Conservation (phyloP, 2,888 invertebrate genomes). For the Tenthredo amoena region DNA sequence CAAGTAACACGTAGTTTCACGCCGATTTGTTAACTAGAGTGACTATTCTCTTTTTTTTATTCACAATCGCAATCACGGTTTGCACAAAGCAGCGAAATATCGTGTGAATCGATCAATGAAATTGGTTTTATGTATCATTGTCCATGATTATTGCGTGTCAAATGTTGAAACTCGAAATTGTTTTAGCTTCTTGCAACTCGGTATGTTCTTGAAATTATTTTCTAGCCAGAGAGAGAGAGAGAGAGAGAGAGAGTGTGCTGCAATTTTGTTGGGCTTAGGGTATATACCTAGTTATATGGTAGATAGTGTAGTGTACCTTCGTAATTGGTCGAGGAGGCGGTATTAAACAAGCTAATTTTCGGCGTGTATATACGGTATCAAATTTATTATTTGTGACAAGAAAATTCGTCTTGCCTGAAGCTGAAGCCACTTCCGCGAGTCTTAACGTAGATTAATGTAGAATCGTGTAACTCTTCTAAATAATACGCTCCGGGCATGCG, state of each 20-base stretch:
- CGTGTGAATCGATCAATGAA: not conserved
- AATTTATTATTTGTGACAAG: conserved; percentile 49
- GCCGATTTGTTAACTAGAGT: not conserved
- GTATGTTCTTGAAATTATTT: not conserved
- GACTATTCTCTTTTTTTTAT: not conserved
- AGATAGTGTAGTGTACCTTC: conserved; percentile 16
- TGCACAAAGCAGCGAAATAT: not conserved
- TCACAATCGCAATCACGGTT: not conserved
- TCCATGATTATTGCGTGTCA: not conserved
- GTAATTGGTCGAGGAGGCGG: conserved; percentile 28
- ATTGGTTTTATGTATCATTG: not conserved
- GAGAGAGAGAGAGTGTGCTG: not conserved
- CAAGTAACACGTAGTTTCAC: not conserved
- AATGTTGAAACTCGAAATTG: not conserved
- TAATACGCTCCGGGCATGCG: conserved; percentile 15
- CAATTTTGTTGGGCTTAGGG: not conserved
- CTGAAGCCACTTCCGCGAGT: conserved; percentile 32
- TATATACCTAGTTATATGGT: not conserved
- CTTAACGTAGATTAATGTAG: conserved; percentile 51
- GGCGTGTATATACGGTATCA: conserved; percentile 15
- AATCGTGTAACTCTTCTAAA: conserved; percentile 42
- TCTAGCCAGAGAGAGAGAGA: not conserved
- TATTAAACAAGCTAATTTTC: conserved; percentile 29
- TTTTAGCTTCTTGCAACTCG: not conserved
- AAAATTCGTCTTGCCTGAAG: conserved; percentile 42